Percentiles rank a stretch among this genome's conserved stretches.
These are phyloP conservation scores for Tetragonula carbonaria DNA, from an alignment of 2,888 invertebrate genomes.

Conservation along the genomic window DNA sequence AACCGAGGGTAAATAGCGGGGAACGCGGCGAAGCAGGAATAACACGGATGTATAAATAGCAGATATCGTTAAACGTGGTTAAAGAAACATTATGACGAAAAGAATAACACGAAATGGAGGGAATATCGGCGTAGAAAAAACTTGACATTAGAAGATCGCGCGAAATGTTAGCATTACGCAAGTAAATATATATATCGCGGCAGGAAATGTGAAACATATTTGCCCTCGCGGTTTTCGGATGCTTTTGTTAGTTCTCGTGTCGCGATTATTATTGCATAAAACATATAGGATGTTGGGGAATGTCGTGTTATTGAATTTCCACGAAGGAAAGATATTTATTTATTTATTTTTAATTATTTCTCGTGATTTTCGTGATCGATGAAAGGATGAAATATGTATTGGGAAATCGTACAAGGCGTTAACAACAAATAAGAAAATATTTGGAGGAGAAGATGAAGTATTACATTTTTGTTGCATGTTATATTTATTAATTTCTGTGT, in stretches of 20 bases:
- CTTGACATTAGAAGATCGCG: neutral
- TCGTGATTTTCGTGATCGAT: too few relatives aligned
- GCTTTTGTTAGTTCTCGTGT: neutral
- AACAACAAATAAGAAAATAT: too few relatives aligned
- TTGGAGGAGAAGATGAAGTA: too few relatives aligned
- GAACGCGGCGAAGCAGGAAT: neutral
- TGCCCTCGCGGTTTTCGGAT: neutral
- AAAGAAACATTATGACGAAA: neutral
- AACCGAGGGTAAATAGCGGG: slow-evolving; percentile 10
- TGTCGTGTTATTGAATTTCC: too few relatives aligned
- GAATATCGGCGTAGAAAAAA: neutral
- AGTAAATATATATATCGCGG: neutral
- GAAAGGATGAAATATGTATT: too few relatives aligned
- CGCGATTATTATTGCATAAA: neutral
- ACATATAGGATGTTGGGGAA: too few relatives aligned
- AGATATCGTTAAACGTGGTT: neutral
- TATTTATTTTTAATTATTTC: too few relatives aligned
- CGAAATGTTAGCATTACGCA: neutral
- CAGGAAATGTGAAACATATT: neutral
- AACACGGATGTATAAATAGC: slow-evolving; percentile 17
- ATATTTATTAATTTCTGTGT: too few relatives aligned
- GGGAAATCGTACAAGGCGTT: too few relatives aligned
- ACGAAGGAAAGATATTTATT: too few relatives aligned
- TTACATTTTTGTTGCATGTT: too few relatives aligned
- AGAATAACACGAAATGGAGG: neutral